Conservation (phyloP, 2,113 vertebrate genomes). For the Rostratula benghalensis region DNA sequence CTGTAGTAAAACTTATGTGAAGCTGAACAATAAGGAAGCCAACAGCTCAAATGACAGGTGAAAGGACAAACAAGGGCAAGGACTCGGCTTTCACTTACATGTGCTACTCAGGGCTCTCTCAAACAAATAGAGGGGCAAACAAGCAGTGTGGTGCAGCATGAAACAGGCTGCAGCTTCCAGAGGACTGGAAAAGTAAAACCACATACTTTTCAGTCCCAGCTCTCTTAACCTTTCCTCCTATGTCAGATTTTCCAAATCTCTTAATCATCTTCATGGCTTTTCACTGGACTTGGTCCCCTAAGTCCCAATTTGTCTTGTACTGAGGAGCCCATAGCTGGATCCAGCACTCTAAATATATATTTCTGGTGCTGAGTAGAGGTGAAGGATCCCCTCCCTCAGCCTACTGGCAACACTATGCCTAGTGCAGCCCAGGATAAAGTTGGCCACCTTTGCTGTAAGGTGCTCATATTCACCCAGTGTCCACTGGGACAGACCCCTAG, state of each 20-base stretch:
- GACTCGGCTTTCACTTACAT: neutral
- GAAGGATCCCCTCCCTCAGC: neutral
- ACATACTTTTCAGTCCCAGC: neutral
- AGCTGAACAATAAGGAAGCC: neutral
- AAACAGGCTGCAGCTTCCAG: neutral
- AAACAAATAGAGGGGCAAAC: neutral
- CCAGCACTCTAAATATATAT: neutral
- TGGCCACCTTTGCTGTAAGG: neutral
- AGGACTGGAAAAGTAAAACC: neutral
- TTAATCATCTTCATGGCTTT: neutral
- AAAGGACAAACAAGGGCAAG: neutral
- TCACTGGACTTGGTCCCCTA: neutral
- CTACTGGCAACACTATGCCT: neutral
- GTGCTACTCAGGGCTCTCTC: neutral
- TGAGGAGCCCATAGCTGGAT: neutral
- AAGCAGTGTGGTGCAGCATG: neutral
- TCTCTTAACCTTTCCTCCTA: neutral
- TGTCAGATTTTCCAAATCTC: neutral
- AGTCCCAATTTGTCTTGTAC: neutral
- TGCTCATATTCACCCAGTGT: neutral
- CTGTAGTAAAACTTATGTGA: neutral
- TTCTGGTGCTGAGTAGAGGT: neutral
- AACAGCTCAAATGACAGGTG: neutral
- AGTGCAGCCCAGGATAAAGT: neutral
- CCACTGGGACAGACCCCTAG: neutral